Evolutionary conservation across 1,140 invertebrate species (phyloP).

Genomic region (Homalodisca vitripennis): DNA sequence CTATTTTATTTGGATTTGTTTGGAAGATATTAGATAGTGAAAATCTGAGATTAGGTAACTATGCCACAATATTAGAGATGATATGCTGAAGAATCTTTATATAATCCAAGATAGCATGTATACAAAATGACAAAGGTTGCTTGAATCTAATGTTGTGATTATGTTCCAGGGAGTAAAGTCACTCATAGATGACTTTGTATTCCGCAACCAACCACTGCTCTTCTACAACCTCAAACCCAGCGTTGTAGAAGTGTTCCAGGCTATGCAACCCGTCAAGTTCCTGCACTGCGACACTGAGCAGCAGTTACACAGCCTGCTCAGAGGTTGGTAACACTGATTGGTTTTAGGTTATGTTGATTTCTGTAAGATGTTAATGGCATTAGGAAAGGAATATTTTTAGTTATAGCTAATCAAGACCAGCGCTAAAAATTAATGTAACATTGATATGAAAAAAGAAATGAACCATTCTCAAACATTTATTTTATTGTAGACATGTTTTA

Average conservation of each 20-base stretch:
- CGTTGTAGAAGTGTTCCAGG: slow-evolving; percentile 65
- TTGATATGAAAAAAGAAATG: background rate
- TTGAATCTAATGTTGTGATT: background rate
- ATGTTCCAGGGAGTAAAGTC: slow-evolving; percentile 65
- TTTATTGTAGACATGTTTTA: too few species aligned
- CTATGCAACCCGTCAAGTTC: slow-evolving; percentile 66
- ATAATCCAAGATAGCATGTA: too few species aligned
- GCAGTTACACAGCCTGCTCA: slow-evolving; percentile 61
- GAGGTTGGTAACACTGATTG: slow-evolving; percentile 35
- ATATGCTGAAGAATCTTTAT: too few species aligned
- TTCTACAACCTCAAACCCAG: slow-evolving; percentile 75
- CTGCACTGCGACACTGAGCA: slow-evolving; percentile 60
- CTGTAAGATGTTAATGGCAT: background rate
- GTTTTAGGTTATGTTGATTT: background rate
- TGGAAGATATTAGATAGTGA: too few species aligned
- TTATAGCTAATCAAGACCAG: background rate
- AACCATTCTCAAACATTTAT: too few species aligned
- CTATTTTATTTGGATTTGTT: too few species aligned
- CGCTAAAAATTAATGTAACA: background rate
- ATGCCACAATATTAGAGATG: too few species aligned
- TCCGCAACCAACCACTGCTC: slow-evolving; percentile 67
- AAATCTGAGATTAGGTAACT: too few species aligned
- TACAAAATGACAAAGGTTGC: too few species aligned
- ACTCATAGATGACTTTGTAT: slow-evolving; percentile 70
- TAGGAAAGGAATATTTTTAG: background rate